A percentile compares a stretch with the other conserved stretches of the same genome.
Evolutionary conservation across 1,140 invertebrate species (phyloP).

Genomic region (Atta colombica): DNA sequence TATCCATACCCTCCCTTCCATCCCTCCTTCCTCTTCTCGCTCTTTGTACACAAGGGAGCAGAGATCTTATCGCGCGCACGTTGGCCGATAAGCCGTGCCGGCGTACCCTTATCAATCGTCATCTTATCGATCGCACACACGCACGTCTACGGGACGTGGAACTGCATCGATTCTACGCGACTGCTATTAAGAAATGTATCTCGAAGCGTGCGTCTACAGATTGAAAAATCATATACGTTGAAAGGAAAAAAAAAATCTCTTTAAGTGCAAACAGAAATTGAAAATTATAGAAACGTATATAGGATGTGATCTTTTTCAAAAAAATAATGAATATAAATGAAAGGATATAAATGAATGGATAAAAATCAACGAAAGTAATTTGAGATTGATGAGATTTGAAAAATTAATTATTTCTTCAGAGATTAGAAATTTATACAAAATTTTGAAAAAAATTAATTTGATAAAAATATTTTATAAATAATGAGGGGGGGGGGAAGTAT

Average conservation of each 20-base stretch:
- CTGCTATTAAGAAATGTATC: constrained; percentile 5
- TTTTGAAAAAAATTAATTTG: too few relatives aligned
- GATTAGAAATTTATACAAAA: too few relatives aligned
- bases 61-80: constrained; percentile 66
- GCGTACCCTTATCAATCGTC: constrained; percentile 58
- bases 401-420: too few relatives aligned
- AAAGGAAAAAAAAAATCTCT: background rate
- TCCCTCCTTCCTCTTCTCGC: background rate
- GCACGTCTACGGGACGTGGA: constrained; percentile 32
- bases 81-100: constrained; percentile 67
- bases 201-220: background rate
- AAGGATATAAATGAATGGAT: background rate
- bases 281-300: background rate
- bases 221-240: background rate
- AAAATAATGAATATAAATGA: background rate
- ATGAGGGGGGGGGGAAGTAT: too few relatives aligned
- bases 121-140: constrained; percentile 73
- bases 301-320: background rate
- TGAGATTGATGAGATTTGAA: too few relatives aligned
- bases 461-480: too few relatives aligned
- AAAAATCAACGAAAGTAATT: background rate
- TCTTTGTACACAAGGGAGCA: constrained; percentile 29
- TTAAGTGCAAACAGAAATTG: background rate
- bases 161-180: constrained; percentile 20
- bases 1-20: background rate